Conservation (phyloP, 2,888 invertebrate species). For the Melinopterus prodromus region DNA sequence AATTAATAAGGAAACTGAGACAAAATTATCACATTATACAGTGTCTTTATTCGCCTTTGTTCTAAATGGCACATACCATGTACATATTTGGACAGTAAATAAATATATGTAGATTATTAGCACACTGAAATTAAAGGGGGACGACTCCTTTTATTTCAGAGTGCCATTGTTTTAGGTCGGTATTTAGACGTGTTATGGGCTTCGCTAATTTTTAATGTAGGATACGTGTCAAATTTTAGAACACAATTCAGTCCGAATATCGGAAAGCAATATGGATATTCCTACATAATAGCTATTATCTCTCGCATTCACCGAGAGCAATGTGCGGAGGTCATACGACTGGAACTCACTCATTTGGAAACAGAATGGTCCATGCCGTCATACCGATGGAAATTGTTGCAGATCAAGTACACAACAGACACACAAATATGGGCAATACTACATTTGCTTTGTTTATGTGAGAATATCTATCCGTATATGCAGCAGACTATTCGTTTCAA, state of each 20-base stretch:
- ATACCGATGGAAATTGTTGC: neutral
- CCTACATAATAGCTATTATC: neutral
- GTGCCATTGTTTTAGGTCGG: no score
- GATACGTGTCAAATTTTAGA: neutral
- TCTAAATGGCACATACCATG: no score
- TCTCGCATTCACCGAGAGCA: neutral
- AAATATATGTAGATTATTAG: no score
- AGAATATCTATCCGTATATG: neutral
- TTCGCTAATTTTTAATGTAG: neutral
- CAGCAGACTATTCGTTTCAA: neutral
- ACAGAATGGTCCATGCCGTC: neutral
- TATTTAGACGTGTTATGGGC: no score
- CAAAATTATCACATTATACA: no score
- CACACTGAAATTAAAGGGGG: no score
- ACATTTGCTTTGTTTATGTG: constrained; percentile 4
- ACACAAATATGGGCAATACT: neutral
- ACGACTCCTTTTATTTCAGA: no score
- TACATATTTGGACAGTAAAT: no score
- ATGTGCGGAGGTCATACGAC: neutral
- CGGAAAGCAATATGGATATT: neutral
- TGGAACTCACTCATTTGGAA: constrained; percentile 4
- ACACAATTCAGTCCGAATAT: neutral
- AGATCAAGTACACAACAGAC: neutral
- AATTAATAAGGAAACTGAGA: no score
- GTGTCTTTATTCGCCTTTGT: no score